Evolutionary conservation across 37 sponge, comb jelly and placozoan genomes (phyloP).

Genomic region (Haliclona indistincta): DNA sequence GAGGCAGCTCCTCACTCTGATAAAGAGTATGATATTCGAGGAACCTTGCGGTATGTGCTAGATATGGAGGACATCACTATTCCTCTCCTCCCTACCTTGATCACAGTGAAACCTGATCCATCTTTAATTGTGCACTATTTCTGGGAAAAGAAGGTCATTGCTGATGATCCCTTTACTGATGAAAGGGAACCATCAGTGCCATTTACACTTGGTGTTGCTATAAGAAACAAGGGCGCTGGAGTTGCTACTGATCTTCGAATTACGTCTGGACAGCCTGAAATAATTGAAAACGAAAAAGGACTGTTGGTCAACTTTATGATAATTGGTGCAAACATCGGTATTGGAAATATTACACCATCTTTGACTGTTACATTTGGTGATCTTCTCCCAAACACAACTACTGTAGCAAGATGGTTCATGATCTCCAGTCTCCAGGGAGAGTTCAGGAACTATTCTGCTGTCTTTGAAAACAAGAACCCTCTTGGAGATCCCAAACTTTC

Average conservation of each 20-base stretch:
- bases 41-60: slow-evolving; percentile 7
- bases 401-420: slow-evolving; percentile 35
- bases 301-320: slow-evolving; percentile 33
- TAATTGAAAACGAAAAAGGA: slow-evolving; percentile 48
- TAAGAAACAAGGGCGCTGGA: slow-evolving; percentile 37
- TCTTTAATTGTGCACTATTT: slow-evolving; percentile 44
- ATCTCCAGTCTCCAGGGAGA: slow-evolving; percentile 32
- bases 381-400: slow-evolving; percentile 19
- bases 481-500: slow-evolving; percentile 41
- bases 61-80: slow-evolving; percentile 22
- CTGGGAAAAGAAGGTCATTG: slow-evolving; percentile 23
- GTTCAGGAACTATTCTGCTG: slow-evolving; percentile 36
- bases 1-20: slow-evolving; percentile 37
- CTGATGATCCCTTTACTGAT: slow-evolving; percentile 35
- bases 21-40: slow-evolving; percentile 17
- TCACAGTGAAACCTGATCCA: slow-evolving; percentile 32
- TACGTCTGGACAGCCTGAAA: slow-evolving; percentile 42
- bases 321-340: slow-evolving; percentile 36
- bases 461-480: slow-evolving; percentile 33
- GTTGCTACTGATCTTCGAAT: slow-evolving; percentile 13
- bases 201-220: slow-evolving; percentile 40
- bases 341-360: slow-evolving; percentile 21
- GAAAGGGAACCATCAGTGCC: slow-evolving; percentile 37
- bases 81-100: slow-evolving; percentile 32
- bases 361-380: slow-evolving; percentile 16